These are phyloP conservation scores for Periophthalmus magnuspinnatus DNA, from an alignment of 2,797 vertebrate species.

Conservation along the genomic window DNA sequence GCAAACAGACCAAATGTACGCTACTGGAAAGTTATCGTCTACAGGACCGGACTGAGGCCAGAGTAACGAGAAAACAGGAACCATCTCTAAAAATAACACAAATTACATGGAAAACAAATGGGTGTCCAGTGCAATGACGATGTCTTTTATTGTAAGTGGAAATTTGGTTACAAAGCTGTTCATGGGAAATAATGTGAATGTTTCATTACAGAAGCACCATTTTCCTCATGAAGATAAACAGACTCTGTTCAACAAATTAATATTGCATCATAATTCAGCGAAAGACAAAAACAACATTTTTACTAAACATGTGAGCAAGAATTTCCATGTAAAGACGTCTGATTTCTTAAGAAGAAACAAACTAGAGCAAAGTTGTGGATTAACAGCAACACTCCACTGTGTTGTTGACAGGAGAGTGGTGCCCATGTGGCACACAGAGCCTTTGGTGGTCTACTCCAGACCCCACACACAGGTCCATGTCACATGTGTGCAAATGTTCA, in stretches of 20 bases:
- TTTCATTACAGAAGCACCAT: no score
- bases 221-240: no score
- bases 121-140: no score
- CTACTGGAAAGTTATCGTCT: constrained; percentile 14
- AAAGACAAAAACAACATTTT: no score
- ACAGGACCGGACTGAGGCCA: constrained; percentile 8
- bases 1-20: constrained; percentile 17
- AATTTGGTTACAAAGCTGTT: no score
- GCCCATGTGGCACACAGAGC: constrained; percentile 9
- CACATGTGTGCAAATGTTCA: not conserved
- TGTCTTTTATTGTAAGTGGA: no score
- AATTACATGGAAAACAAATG: constrained; percentile 4
- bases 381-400: not conserved
- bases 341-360: not conserved
- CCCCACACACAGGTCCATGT: constrained; percentile 21
- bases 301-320: no score
- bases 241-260: no score
- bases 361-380: constrained; percentile 17
- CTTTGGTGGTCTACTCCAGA: constrained; percentile 22
- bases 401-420: constrained; percentile 13
- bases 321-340: no score
- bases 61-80: constrained; percentile 46
- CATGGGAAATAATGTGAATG: no score
- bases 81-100: constrained; percentile 4
- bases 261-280: no score